Evolutionary conservation across 2,113 vertebrate species (phyloP).

Genomic region (Bubalus kerabau): DNA sequence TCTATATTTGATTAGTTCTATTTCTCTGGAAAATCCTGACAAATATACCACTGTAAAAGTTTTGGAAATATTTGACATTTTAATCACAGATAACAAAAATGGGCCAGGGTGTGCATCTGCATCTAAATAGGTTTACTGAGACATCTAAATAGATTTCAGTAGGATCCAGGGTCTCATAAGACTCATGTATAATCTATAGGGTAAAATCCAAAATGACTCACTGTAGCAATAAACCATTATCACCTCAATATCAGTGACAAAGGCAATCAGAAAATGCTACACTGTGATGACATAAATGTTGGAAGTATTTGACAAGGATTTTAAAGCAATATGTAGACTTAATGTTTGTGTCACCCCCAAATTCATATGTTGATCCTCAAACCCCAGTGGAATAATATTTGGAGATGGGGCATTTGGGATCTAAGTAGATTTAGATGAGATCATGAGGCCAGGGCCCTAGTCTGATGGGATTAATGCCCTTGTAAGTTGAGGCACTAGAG

Average conservation of each 20-base stretch:
- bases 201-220: neutral
- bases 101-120: neutral
- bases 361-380: neutral
- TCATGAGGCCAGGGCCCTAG: fast-evolving
- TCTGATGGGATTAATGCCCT: neutral
- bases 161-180: neutral
- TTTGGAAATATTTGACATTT: neutral
- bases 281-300: neutral
- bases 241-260: neutral
- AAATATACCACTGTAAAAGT: neutral
- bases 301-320: neutral
- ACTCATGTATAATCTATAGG: neutral
- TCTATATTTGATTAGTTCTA: neutral
- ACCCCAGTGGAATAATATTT: neutral
- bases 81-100: neutral
- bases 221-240: neutral
- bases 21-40: neutral
- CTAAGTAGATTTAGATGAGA: neutral
- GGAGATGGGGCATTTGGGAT: neutral
- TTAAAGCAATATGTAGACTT: neutral
- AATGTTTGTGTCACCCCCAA: neutral
- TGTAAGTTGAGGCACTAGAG: neutral
- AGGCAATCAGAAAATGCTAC: neutral
- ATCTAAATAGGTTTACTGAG: neutral
- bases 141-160: neutral